Conservation (phyloP, 2,888 invertebrate species). For the Gymnocheta viridis region DNA sequence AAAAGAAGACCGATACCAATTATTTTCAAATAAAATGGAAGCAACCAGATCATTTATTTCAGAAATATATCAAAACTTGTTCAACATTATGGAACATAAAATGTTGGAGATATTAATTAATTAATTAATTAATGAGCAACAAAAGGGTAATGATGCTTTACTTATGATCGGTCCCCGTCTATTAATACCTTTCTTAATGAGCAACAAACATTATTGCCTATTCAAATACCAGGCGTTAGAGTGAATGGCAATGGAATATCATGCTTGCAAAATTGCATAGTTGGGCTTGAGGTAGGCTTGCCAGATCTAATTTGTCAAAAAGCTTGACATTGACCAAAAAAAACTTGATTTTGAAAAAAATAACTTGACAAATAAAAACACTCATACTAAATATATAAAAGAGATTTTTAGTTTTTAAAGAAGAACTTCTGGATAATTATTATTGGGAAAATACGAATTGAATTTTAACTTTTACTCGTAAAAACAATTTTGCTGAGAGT, state of each 20-base stretch:
- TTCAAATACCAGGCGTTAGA: slow-evolving; percentile 78
- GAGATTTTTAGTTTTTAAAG: too few relatives aligned
- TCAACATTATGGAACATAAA: slow-evolving; percentile 78
- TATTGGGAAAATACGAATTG: too few relatives aligned
- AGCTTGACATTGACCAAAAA: too few relatives aligned
- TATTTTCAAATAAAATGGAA: slow-evolving; percentile 71
- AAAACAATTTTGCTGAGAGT: too few relatives aligned
- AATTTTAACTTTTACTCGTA: too few relatives aligned
- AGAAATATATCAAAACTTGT: slow-evolving; percentile 77
- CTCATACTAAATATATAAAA: too few relatives aligned
- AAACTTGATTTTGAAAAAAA: too few relatives aligned
- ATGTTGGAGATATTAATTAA: slow-evolving; percentile 76
- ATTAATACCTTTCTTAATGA: slow-evolving; percentile 76
- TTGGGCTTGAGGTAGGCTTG: too few relatives aligned
- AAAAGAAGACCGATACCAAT: slow-evolving; percentile 24
- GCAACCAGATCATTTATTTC: slow-evolving; percentile 68
- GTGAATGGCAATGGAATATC: slow-evolving; percentile 81
- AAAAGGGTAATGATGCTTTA: slow-evolving; percentile 76
- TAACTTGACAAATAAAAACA: too few relatives aligned
- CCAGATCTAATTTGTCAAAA: too few relatives aligned
- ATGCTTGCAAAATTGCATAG: slow-evolving; percentile 83
- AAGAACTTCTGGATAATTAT: too few relatives aligned
- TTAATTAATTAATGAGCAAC: slow-evolving; percentile 77
- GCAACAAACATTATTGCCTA: slow-evolving; percentile 75
- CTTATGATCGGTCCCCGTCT: slow-evolving; percentile 77